phyloP scores from a whole-genome alignment of 2,797 vertebrate genomes.

The Spinibarbus caldwelli region DNA sequence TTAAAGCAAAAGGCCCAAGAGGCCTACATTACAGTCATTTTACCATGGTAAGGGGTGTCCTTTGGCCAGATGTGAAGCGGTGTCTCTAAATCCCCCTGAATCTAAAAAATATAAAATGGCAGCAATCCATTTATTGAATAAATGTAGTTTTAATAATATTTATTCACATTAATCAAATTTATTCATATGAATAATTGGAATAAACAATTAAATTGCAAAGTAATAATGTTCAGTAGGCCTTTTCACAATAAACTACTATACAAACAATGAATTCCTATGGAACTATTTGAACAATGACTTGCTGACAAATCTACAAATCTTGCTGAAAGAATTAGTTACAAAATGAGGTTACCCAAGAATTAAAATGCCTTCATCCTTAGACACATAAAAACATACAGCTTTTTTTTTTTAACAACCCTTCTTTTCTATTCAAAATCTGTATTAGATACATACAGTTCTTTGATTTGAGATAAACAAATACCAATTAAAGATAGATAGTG shows the following conservation, averaged over 20 bases:
- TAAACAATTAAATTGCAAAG: not conserved
- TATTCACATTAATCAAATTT: not conserved
- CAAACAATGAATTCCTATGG: not conserved
- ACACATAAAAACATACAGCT: not conserved
- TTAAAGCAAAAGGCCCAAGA: slow-evolving; percentile 84
- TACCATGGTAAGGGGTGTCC: not conserved
- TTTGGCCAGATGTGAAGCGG: not conserved
- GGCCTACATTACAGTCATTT: slow-evolving; percentile 54
- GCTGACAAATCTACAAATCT: not conserved
- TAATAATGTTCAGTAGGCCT: not conserved
- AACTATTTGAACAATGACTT: slow-evolving; percentile 1
- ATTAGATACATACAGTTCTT: not conserved
- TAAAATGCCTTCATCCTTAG: slow-evolving; percentile 21
- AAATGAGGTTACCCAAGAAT: not conserved
- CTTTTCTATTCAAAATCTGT: slow-evolving; percentile 25
- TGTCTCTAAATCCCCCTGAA: not conserved
- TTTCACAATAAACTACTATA: not conserved
- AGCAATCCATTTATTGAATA: not conserved
- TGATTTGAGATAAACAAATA: not conserved
- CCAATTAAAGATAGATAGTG: not conserved
- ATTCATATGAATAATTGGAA: not conserved
- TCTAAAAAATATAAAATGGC: not conserved
- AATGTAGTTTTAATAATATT: not conserved
- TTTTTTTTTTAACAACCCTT: no score
- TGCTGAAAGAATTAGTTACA: not conserved